Base-by-base conservation (phyloP, 2,113 vertebrate genomes). In the Xiphophorus hellerii region DNA sequence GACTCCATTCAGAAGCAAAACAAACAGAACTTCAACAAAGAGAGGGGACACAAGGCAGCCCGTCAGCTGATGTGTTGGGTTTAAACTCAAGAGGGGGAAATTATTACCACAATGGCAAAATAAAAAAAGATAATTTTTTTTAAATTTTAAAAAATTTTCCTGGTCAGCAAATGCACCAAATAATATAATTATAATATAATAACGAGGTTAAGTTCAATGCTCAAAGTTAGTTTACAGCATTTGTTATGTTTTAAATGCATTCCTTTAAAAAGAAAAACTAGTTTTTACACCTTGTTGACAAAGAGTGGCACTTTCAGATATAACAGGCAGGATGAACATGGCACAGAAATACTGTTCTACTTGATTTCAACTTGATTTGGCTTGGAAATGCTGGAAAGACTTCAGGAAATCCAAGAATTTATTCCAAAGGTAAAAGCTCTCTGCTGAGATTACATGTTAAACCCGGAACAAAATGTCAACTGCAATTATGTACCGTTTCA, bases 1-100 rank as follows among this genome's bases (percentile, higher is more conserved):
- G 85, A 78, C 86, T 86, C 82, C 72, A 92, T 92, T 93, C 88
- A 89, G 62, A 67, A 51, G 84, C 86, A 85, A 69, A 87, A 88
- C 85, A 89, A 89, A 88, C 76, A 88, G 64, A 70, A 73, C n/a
- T 63, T 60, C 73, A 83, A 92, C 88, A 91, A 85, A 83, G 87
- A 81, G 66, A 42, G 81, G 66, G 66, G 82, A 42, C 67, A 69
- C 77, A 37, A 75, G 81, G 48, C 83, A 73, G 72, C 29, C 89
- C 66, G 85, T 62, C 75, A 86, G 84, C 88, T 78, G 82, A 82
- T 67, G 78, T 31, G 7, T 58, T 48, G 69, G 64, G 48, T 65
- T 80, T 84, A 73, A 79, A 81, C 30, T 11, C 70, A 25, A 62
- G 67, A 64, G 22, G 71, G 12, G 33, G 62, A 54, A 28, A 44